A percentile compares a stretch with the other conserved stretches of the same genome.
These are phyloP conservation scores for Heteronetta atricapilla DNA, from an alignment of 2,113 vertebrate species.

Conservation along the genomic window DNA sequence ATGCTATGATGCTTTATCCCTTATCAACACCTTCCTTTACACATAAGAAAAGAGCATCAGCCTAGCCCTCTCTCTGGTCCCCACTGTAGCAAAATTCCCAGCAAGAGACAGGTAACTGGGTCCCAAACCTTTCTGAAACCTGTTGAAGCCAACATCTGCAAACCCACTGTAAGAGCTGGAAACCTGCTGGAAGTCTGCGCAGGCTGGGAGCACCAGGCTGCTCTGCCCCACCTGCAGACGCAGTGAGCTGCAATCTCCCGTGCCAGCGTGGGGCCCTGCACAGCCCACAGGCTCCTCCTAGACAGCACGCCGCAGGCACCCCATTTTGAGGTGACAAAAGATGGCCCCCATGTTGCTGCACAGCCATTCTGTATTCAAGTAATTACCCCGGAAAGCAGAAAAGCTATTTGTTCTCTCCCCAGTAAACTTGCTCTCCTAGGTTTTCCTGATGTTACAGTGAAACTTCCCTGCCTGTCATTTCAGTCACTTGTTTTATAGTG, in stretches of 20 bases:
- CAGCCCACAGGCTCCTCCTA: accelerated
- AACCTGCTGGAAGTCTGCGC: not conserved
- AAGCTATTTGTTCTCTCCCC: conserved; percentile 31
- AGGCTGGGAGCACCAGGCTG: not conserved
- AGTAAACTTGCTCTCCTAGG: not conserved
- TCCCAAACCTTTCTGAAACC: not conserved
- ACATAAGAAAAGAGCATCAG: not conserved
- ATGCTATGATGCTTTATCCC: not conserved
- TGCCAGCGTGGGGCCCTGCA: not conserved
- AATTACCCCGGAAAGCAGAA: not conserved
- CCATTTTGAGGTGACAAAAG: not conserved
- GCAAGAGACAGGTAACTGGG: not conserved
- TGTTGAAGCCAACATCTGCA: not conserved
- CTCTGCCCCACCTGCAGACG: not conserved
- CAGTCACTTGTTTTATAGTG: not conserved
- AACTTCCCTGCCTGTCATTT: not conserved
- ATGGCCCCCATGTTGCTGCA: not conserved
- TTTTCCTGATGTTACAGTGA: not conserved
- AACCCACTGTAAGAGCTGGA: not conserved
- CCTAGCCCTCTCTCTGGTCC: not conserved
- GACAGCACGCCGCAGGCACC: accelerated
- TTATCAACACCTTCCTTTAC: not conserved
- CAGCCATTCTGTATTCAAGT: not conserved
- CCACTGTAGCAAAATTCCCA: not conserved
- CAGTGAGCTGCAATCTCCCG: not conserved